Evolutionary conservation across 64 coral and sea anemone species (phyloP), one percentile per base, ranked within the genome.

Genomic region (Actinia tenebrosa): DNA sequence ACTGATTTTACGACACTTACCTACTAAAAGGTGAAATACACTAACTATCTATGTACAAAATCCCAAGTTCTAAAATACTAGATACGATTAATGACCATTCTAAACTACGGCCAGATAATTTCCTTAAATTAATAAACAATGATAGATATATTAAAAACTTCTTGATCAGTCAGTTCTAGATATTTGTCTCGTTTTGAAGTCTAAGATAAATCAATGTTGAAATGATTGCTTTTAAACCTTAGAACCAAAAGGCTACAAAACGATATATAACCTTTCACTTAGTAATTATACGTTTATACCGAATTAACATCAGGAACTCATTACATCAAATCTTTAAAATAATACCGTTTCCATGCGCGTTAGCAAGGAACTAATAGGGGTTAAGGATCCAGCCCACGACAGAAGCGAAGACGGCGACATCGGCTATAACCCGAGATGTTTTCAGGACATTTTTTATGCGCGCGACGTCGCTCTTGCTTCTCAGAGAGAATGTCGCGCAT

Each of bases 61-160:
- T 22, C 22, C 63, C n/a, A 75, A 10, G 69, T 75, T 75, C 23
- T 75, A 42, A 75, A 75, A 30, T 75, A 75, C 23, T 75, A 26
- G 25, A 8, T 75, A 75, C 0, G 42, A 75, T 30, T 75, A 75
- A 75, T 42, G 69, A 42, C 69, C 26, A 26, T 75, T 75, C 69
- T 75, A 30, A 75, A 75, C 69, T 75, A 75, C 26, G 42, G 26
- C 69, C 27, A 42, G 23, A 30, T 75, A 75, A 75, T 75, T 27
- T 75, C 69, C 23, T 75, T 75, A 75, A 75, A 14, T 75, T 75
- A 75, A 75, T 30, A 75, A 75, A 75, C 11, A 66, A 22, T 66
- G 63, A 66, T 22, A 66, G 63, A 66, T 66, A 66, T 66, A 66
- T 66, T 75, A 30, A 75, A 75, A 75, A 69, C 69, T 10, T 75